A percentile compares a stretch with the other conserved stretches of the same genome.
Conservation (phyloP, 2,113 vertebrate species). For the Pogonocichla stellata region DNA sequence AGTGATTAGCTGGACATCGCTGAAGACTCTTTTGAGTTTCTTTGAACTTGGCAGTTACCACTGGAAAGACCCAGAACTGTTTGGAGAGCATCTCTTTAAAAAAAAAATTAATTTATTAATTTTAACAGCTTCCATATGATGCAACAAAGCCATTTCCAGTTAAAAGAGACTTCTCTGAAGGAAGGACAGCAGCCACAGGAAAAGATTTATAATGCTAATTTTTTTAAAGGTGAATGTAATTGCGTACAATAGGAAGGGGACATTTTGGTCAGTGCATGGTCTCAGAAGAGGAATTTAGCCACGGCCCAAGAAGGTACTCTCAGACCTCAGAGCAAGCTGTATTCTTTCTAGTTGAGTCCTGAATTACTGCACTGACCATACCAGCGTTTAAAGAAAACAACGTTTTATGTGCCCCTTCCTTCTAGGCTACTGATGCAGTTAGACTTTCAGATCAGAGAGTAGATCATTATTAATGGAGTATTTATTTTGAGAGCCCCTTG, state of each 20-base stretch:
- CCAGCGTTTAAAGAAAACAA: not conserved
- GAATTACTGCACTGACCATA: not conserved
- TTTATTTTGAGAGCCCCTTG: not conserved
- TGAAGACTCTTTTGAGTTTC: not conserved
- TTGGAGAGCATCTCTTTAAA: not conserved
- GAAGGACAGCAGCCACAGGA: not conserved
- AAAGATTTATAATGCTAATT: not conserved
- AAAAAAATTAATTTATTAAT: not conserved
- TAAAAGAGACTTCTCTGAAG: not conserved
- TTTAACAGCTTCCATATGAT: not conserved
- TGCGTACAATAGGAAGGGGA: not conserved
- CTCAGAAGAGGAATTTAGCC: not conserved
- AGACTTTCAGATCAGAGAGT: not conserved
- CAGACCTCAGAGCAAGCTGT: not conserved
- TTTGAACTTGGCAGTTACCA: not conserved
- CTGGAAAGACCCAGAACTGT: not conserved
- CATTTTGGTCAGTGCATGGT: not conserved
- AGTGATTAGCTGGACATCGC: not conserved
- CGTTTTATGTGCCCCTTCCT: not conserved
- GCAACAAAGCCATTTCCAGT: not conserved
- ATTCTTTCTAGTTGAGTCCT: not conserved
- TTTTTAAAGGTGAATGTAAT: not conserved
- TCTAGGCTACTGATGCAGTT: not conserved
- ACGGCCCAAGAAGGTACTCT: not conserved
- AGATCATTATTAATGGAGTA: not conserved